These are phyloP conservation scores for Lamellibrachia columna DNA, from an alignment of 2,888 invertebrate species.

Conservation along the genomic window DNA sequence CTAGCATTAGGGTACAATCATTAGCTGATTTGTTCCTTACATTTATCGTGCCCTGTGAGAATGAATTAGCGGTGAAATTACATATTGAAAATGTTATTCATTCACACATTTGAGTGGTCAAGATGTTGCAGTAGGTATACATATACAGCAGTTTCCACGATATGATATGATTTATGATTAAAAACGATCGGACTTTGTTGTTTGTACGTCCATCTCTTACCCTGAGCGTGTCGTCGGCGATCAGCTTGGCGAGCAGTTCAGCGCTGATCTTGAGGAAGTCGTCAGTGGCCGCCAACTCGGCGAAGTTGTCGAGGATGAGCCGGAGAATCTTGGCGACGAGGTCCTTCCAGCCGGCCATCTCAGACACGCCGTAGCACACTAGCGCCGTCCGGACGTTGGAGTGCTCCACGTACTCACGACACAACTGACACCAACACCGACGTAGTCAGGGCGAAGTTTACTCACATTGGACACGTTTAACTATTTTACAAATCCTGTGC, in stretches of 20 bases:
- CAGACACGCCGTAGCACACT: conserved; percentile 23
- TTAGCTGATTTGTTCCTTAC: no score
- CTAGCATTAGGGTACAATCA: no score
- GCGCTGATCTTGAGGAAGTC: conserved; percentile 23
- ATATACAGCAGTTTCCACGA: no score
- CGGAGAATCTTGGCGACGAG: conserved; percentile 2
- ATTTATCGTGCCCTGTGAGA: no score
- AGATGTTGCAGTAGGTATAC: no score
- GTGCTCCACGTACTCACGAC: conserved; percentile 21
- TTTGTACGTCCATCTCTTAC: background rate
- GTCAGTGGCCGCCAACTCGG: conserved; percentile 22
- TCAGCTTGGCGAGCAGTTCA: conserved; percentile 18
- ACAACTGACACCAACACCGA: background rate
- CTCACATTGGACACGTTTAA: no score
- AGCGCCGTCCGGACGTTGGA: conserved; percentile 25
- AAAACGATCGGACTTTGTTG: no score
- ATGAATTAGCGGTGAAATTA: no score
- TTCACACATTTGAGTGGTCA: no score
- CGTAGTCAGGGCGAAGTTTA: background rate
- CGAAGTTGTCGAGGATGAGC: conserved; percentile 24
- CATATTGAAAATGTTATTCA: no score
- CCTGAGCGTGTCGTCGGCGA: conserved; percentile 12
- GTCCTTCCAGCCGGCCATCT: conserved; percentile 25
- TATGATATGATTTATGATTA: no score
- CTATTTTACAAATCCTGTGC: no score